A percentile compares a stretch with the other conserved stretches of the same genome.
These are phyloP conservation scores for Siniperca obscura DNA, from an alignment of 2,797 vertebrate genomes.

Conservation along the genomic window DNA sequence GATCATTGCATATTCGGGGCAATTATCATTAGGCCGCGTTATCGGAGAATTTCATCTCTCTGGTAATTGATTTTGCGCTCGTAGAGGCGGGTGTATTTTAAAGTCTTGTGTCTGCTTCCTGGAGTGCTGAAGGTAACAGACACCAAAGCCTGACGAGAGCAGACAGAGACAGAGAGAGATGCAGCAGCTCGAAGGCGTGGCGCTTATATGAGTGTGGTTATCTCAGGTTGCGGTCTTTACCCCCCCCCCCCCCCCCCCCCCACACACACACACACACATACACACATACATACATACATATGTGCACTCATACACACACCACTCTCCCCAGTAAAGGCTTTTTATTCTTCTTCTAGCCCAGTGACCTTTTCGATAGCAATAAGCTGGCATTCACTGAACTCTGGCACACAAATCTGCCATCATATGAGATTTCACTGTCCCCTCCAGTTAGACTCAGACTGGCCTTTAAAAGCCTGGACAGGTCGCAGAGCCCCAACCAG, in stretches of 20 bases:
- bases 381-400: constrained; percentile 78
- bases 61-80: constrained; percentile 80
- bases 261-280: constrained; percentile 15
- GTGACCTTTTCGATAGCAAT: constrained; percentile 81
- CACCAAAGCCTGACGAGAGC: constrained; percentile 60
- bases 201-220: constrained; percentile 65
- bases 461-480: constrained; percentile 61
- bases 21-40: constrained; percentile 78
- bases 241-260: no score
- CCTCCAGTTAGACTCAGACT: constrained; percentile 69
- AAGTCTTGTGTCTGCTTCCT: constrained; percentile 71
- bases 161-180: constrained; percentile 44
- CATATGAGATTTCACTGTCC: constrained; percentile 74
- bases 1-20: constrained; percentile 72
- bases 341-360: constrained; percentile 71
- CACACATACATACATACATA: constrained; percentile 3
- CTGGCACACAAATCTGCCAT: constrained; percentile 63
- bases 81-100: constrained; percentile 56
- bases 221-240: constrained; percentile 72
- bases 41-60: constrained; percentile 81
- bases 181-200: constrained; percentile 61
- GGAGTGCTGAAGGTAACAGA: constrained; percentile 76
- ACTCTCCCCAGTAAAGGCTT: constrained; percentile 55
- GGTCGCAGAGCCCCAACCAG: constrained; percentile 39
- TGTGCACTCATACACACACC: constrained; percentile 19